Base-by-base conservation (phyloP, 2,797 vertebrate species). In the Furcifer pardalis region DNA sequence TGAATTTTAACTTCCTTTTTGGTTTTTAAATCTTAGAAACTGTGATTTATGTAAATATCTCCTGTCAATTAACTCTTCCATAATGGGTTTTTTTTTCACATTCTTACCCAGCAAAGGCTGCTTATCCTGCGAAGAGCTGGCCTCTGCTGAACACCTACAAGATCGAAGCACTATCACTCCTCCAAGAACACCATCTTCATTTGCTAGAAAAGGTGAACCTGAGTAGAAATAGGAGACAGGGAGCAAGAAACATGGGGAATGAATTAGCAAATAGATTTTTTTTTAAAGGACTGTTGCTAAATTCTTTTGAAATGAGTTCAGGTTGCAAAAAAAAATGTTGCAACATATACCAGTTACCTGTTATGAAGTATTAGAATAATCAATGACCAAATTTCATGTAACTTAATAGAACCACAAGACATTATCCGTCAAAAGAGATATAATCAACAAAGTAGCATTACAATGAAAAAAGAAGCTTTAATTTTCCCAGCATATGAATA, bases 151-250 rank as follows among this genome's bases (percentile, higher is more conserved):
- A 94, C 97, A 98, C 90, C 95, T 96, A 95, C 98, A 98, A 88
- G 97, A 98, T 76, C 98, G 97, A 91, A 99, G 96, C 87, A 99
- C 98, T 56, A 99, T 99, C 81, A 99, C 98, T 77, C 98, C 98
- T 60, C 98, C 99, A 0, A 99, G 96, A n/a, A 99, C 98, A 30
- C 98, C 97, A 79, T 99, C 98, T 93, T 99, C 98, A 83, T 94
- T 97, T 94, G 98, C 97, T 87, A 99, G 95, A 90, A 99, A 99
- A 89, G 98, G 98, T 84, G 98, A 99, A 92, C 98, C 98, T 99
- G 92, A 79, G 65, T n/a, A 92, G 88, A 93, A 94, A 56, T 0
- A 0, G 83, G 27, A 32, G 85, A 32, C 7, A 32, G 17, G 8
- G 2, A 1, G 6, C 1, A 13, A 59, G 60, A 63, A 84, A 8